Evolutionary conservation across 2,888 invertebrate species (phyloP).

Genomic region (Andricus curvator): DNA sequence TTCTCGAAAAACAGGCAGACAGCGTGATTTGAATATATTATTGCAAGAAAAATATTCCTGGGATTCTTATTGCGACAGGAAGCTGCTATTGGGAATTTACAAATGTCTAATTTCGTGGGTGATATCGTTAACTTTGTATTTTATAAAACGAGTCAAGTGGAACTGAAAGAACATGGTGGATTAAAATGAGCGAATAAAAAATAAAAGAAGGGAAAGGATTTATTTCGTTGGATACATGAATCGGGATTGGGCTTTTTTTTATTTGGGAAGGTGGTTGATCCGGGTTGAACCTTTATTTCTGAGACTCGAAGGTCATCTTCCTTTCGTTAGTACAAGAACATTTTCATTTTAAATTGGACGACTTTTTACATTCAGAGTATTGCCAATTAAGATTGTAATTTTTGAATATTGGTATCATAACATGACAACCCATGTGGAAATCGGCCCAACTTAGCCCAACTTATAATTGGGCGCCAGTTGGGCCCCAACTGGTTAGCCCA

Average conservation of each 20-base stretch:
- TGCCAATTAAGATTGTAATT: neutral
- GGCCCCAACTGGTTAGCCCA: too few species aligned
- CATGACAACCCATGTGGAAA: too few species aligned
- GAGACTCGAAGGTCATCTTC: neutral
- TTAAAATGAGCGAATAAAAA: neutral
- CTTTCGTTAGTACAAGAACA: neutral
- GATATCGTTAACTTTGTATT: slow-evolving; percentile 29
- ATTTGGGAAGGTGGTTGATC: neutral
- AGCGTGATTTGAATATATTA: neutral
- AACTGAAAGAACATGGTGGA: neutral
- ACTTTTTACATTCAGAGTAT: neutral
- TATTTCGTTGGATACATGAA: neutral
- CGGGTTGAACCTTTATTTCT: neutral
- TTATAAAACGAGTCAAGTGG: slow-evolving; percentile 1
- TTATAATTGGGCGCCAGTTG: too few species aligned
- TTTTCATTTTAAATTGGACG: neutral
- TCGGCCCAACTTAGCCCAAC: too few species aligned
- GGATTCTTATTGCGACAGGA: neutral
- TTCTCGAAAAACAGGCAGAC: neutral
- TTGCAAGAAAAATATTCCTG: neutral
- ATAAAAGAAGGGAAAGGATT: neutral
- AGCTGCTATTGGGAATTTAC: neutral
- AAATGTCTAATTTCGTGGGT: slow-evolving; percentile 17
- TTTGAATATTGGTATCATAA: neutral
- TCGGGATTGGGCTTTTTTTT: neutral